Conservation (phyloP, 2,113 vertebrate species). For the Corydoras sp. region DNA sequence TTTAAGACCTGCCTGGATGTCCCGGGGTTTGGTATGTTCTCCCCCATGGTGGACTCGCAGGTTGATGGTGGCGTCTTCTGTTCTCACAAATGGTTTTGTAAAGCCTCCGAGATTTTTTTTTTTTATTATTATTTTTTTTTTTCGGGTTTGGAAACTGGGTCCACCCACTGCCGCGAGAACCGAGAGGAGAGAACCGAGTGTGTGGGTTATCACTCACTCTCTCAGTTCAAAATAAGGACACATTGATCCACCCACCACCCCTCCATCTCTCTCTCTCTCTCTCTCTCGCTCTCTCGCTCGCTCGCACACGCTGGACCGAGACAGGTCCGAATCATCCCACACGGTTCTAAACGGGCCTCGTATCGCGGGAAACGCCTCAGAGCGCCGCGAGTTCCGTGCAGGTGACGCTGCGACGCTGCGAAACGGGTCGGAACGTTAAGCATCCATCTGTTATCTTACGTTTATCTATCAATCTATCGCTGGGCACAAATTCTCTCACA, state of each 20-base stretch:
- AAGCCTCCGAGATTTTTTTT: slow-evolving; percentile 65
- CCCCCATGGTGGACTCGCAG: too few species aligned
- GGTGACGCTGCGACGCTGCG: too few species aligned
- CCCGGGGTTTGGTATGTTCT: too few species aligned
- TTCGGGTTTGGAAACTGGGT: slow-evolving; percentile 69
- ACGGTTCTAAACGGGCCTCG: slow-evolving; percentile 18
- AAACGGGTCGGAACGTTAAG: too few species aligned
- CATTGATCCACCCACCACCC: slow-evolving; percentile 70
- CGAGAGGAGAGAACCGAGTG: slow-evolving; percentile 64
- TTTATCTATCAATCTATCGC: too few species aligned
- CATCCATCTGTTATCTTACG: too few species aligned
- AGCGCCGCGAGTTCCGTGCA: slow-evolving; percentile 5
- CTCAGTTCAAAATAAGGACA: slow-evolving; percentile 61
- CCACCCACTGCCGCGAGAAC: slow-evolving; percentile 64
- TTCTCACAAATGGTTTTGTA: slow-evolving; percentile 57
- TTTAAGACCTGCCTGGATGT: too few species aligned
- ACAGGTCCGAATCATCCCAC: slow-evolving; percentile 29
- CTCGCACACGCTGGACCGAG: not conserved
- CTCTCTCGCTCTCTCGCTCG: slow-evolving; percentile 1
- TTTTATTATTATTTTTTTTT: too few species aligned
- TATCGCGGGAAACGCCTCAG: slow-evolving; percentile 20
- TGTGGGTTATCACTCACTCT: slow-evolving; percentile 63
- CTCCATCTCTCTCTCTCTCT: slow-evolving; percentile 51
- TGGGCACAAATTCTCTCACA: too few species aligned
- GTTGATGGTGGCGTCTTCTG: not conserved